These are phyloP conservation scores for Tiaroga cobitis DNA, from an alignment of 2,797 vertebrate genomes.

Conservation along the genomic window DNA sequence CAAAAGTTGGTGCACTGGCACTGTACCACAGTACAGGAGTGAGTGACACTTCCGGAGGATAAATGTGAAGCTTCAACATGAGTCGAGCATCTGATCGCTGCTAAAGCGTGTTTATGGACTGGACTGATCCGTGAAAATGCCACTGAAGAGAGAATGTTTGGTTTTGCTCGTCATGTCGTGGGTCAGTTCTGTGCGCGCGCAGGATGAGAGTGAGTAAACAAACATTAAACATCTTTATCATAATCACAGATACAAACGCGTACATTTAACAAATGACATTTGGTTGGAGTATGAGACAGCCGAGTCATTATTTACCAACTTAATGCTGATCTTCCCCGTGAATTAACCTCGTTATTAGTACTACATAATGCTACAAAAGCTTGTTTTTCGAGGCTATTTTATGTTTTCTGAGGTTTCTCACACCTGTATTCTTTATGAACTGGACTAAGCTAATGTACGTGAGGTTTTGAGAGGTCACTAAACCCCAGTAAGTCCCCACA, in stretches of 20 bases:
- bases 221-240: not conserved
- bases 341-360: not conserved
- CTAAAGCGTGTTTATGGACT: not conserved
- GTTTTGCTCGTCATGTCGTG: constrained; percentile 32
- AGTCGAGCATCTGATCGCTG: not conserved
- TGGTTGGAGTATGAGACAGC: not conserved
- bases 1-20: constrained; percentile 15
- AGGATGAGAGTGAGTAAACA: constrained; percentile 53
- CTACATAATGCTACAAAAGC: not conserved
- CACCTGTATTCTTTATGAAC: not conserved
- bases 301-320: not conserved
- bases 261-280: not conserved
- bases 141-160: not conserved
- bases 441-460: not conserved
- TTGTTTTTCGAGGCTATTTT: not conserved
- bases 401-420: not conserved
- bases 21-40: not conserved
- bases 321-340: not conserved
- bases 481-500: not conserved
- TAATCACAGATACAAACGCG: not conserved
- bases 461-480: not conserved
- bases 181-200: constrained; percentile 21
- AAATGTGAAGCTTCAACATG: not conserved
- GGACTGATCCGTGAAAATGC: constrained; percentile 35
- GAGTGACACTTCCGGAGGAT: constrained; percentile 23